These are phyloP conservation scores for Patella pellucida DNA, from an alignment of 2,888 invertebrate genomes.

Conservation along the genomic window DNA sequence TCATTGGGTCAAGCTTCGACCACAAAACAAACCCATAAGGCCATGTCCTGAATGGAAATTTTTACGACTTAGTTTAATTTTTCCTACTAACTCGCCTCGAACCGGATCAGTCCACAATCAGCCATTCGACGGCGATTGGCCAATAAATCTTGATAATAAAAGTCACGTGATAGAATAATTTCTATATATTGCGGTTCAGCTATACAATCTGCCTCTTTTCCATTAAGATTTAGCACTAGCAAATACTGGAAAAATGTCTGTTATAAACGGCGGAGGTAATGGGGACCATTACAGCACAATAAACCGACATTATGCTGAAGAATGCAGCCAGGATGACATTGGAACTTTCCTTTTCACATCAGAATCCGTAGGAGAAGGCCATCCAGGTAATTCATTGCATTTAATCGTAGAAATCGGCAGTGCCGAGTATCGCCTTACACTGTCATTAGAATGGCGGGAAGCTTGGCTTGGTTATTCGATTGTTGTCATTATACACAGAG, in stretches of 20 bases:
- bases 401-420: background rate
- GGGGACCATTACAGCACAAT: slow-evolving; percentile 57
- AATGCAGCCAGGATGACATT: slow-evolving; percentile 64
- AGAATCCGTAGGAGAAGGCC: slow-evolving; percentile 72
- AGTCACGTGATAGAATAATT: slow-evolving; percentile 36
- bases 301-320: slow-evolving; percentile 61
- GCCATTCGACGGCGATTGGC: slow-evolving; percentile 9
- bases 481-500: slow-evolving; percentile 6
- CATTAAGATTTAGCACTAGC: slow-evolving; percentile 34
- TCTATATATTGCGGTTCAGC: slow-evolving; percentile 38
- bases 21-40: too few relatives aligned
- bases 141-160: slow-evolving; percentile 17
- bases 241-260: slow-evolving; percentile 39
- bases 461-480: background rate
- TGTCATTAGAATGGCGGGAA: background rate
- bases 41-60: too few relatives aligned
- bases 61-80: too few relatives aligned
- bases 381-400: slow-evolving; percentile 62
- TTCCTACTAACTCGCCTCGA: too few relatives aligned
- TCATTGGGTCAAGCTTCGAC: too few relatives aligned
- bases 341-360: slow-evolving; percentile 70
- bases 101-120: slow-evolving; percentile 17
- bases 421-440: background rate
- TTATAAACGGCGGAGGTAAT: slow-evolving; percentile 34
- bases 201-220: slow-evolving; percentile 58